Evolutionary conservation across 2,888 invertebrate genomes (phyloP), one percentile per base, ranked within the genome.

Genomic region (Lepidocyrtoides sp.): DNA sequence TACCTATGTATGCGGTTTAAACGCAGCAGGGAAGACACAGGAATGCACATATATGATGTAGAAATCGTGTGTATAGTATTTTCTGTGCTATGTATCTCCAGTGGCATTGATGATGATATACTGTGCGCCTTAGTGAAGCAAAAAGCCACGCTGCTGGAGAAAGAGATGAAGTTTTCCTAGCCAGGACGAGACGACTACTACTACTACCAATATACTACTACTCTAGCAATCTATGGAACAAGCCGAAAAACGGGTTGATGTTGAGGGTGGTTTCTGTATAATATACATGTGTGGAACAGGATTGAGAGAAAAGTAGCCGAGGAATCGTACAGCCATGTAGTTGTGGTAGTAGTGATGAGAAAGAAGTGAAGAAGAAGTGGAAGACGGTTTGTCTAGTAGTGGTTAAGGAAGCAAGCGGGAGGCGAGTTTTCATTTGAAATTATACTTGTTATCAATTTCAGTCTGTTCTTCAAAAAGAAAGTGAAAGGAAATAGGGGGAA

Each of bases 381-480:
- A 84, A 84, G 77, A 84, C 81, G 57, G 79, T 79, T 79, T 81
- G 66, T 79, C 51, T 84, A 66, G 69, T 32, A 84, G 51, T 69
- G 44, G 84, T 84, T 51, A 66, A 66, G 66, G 60, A 72, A 54
- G 81, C 85, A 57, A 91, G 85, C 91, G 91, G 91, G 91, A 85
- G 91, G 91, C 51, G 69, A 36, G 54, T 72, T 85, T 84, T 77
- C 79, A 60, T 90, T 85, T 81, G 72, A 91, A 91, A 85, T 91
- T 81, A 57, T 32, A 79, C 85, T 69, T 54, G 84, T 77, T 84
- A 82, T 63, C 84, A 79, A 66, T 79, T 84, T 86, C 77, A 86
- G 85, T 91, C 85, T 85, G 32, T 54, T 81, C 81, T 91, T 26
- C 20, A 57, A 85, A 36, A 48, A 79, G 84, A 91, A 81, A 79